phyloP scores from a whole-genome alignment of 1,140 invertebrate genomes.

The Papilio machaon region DNA sequence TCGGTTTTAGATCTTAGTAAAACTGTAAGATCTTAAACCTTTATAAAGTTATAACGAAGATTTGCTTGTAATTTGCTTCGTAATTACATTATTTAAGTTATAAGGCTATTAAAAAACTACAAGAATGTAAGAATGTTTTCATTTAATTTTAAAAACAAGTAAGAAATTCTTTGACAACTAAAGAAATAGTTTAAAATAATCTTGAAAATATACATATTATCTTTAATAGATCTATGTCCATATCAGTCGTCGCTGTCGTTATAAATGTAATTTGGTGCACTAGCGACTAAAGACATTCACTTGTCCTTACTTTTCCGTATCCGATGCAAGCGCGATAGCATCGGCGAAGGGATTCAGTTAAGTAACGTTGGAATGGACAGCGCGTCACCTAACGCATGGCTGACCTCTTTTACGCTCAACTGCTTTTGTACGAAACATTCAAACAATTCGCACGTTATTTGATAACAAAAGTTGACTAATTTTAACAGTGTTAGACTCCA shows the following conservation, averaged over 20 bases:
- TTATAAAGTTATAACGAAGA: no score
- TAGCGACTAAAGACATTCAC: conserved; percentile 1
- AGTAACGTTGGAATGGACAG: conserved; percentile 21
- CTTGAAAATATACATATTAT: neutral
- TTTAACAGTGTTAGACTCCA: no score
- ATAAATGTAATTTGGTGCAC: conserved; percentile 6
- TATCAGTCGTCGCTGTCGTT: neutral
- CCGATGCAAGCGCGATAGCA: neutral
- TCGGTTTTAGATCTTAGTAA: no score
- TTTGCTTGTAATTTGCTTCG: no score
- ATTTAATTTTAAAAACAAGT: no score
- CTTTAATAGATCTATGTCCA: neutral
- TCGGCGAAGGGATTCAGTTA: conserved; percentile 25
- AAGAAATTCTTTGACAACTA: no score
- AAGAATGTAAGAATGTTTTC: no score
- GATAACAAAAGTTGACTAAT: neutral
- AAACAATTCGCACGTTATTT: neutral
- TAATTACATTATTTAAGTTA: no score
- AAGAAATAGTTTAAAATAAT: neutral
- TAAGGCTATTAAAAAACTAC: no score
- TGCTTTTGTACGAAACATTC: neutral
- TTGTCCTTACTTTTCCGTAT: conserved; percentile 26
- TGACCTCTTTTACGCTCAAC: conserved; percentile 9
- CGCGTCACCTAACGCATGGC: conserved; percentile 2
- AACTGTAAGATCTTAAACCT: no score